Evolutionary conservation across 2,888 invertebrate species (phyloP), one percentile per base, ranked within the genome.

Genomic region (Branchipolynoe longqiensis): DNA sequence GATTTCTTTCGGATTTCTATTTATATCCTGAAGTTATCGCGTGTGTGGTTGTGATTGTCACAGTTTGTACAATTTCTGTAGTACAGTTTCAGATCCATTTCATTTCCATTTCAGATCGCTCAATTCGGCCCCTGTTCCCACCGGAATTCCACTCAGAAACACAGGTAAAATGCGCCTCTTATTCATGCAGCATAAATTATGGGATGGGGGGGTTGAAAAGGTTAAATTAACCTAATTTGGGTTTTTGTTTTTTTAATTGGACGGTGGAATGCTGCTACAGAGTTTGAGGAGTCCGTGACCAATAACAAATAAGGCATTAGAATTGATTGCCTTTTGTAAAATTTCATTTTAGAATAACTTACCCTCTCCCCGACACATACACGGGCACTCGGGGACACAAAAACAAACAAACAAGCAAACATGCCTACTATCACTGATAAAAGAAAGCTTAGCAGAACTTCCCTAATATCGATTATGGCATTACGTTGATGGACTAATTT

Each of bases 81-180:
- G 59, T 59, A 59, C 14, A 59, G 25, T n/a, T 6, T 59, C 25
- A n/a, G 25, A n/a, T n/a, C 6, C 22, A n/a, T 18, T 62, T 14
- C 31, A 25, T 82, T 36, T 73, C 33, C 41, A n/a, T 88, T 90
- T 41, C 90, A 92, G 92, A 93, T 89, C 90, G 99, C 84, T 98
- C 98, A 0, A 91, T 99, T 4, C 95, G 99, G 0, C 98, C 99
- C 0, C 94, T 99, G 1, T 99, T 99, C 94, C 96, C 96, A 0
- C 93, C 95, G 0, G 96, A 96, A 85, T 98, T 96, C 93, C 95
- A 94, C 91, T 96, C 95, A 90, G 97, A 98, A 89, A 95, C 95
- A 83, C 94, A 94, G 91, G 93, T 94, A 88, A 87, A 40, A 6
- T 18, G 8, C n/a, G n/a, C 48, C 48, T 48, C 18, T 48, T 8